Evolutionary conservation across 2,113 vertebrate genomes (phyloP), one percentile per base, ranked within the genome.

Genomic region (Regulus satrapa): DNA sequence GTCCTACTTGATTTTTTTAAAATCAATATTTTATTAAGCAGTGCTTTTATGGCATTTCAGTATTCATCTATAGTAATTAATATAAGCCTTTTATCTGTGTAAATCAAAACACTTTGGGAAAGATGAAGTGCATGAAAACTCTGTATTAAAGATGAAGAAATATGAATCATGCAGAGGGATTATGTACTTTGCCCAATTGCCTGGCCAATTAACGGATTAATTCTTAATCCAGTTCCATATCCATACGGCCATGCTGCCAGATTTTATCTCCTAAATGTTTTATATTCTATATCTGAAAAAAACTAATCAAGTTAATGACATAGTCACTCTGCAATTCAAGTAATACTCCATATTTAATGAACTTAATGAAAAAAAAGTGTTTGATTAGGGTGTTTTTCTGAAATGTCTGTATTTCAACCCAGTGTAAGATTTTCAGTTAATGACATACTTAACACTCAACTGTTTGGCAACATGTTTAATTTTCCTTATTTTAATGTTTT

Each of bases 1-100:
- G 74, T 88, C 82, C 61, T 80, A 54, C 45, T 93, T 93, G 85
- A 68, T 95, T 93, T 80, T 95, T 96, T 85, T 94, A 1, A 93
- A 96, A 97, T 96, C 88, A 92, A 43, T 97, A 95, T 94, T 95
- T 96, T 85, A 92, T 94, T 94, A 97, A 90, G 82, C 51, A 83
- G 56, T 76, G 72, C 72, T 86, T 96, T 94, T 75, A 92, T 91
- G 93, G n/a, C 48, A 77, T 94, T 97, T 95, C 88, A 83, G 68
- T 59, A 73, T 92, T 97, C 82, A 81, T 81, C 78, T 95, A 19
- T 52, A 93, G 86, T 88, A 96, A 94, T 85, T 96, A 95, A 82
- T 88, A 80, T 83, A 88, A 95, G 67, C 72, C 82, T 85, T 96
- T 94, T 95, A 96, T 96, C 92, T 95, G 55, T 88, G 88, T 77